Conservation (phyloP, 2,797 vertebrate species). For the Hyperoplus lanceolatus region DNA sequence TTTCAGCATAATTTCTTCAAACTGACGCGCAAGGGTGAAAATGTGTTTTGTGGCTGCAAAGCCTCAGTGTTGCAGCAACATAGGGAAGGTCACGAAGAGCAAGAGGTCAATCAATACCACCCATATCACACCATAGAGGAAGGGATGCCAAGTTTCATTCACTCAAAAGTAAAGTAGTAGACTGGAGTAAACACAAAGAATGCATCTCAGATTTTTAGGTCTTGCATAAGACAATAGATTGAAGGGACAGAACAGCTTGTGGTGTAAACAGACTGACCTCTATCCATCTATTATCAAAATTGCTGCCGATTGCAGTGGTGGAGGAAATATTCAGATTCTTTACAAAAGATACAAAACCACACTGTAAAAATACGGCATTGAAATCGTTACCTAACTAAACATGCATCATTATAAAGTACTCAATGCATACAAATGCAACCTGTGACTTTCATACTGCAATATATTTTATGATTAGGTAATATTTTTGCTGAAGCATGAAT, state of each 20-base stretch:
- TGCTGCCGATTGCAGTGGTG: not conserved
- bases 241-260: not conserved
- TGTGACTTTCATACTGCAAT: not conserved
- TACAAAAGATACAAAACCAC: not conserved
- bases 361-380: not conserved
- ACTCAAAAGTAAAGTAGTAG: constrained; percentile 29
- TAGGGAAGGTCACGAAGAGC: constrained; percentile 55
- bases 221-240: constrained; percentile 1
- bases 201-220: constrained; percentile 8
- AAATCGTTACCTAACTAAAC: not conserved
- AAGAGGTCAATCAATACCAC: constrained; percentile 66
- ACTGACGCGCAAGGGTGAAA: constrained; percentile 55
- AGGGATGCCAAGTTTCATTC: constrained; percentile 30
- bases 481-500: not conserved
- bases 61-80: constrained; percentile 49
- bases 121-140: constrained; percentile 46
- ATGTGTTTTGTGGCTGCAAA: constrained; percentile 47
- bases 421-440: not conserved
- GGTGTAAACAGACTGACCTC: constrained; percentile 3
- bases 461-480: not conserved
- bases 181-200: constrained; percentile 17
- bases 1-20: constrained; percentile 76
- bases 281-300: not conserved
- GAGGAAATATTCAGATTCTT: not conserved
- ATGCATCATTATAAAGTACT: not conserved